These are phyloP conservation scores for Nannospalax galili DNA, from an alignment of 2,113 vertebrate species.

Conservation along the genomic window DNA sequence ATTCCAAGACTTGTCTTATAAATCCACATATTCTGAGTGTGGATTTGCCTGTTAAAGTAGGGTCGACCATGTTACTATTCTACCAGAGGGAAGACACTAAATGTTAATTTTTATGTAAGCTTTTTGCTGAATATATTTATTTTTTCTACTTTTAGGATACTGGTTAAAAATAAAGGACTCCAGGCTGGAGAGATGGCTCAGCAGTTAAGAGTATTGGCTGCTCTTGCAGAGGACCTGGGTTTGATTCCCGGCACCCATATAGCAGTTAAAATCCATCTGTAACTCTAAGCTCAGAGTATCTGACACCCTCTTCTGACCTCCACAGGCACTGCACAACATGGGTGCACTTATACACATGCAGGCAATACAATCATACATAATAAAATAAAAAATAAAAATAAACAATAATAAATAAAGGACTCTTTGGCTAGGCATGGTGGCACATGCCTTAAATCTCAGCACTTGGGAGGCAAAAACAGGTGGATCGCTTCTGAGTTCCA, in stretches of 20 bases:
- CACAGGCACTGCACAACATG: too few relatives aligned
- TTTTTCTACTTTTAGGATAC: constrained; percentile 14
- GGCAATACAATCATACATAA: background rate
- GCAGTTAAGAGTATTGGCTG: background rate
- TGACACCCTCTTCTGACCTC: too few relatives aligned
- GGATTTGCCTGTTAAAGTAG: constrained; percentile 41
- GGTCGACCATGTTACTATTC: background rate
- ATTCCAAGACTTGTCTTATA: constrained; percentile 37
- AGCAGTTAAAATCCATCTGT: too few relatives aligned
- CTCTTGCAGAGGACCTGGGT: background rate
- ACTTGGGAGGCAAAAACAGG: too few relatives aligned
- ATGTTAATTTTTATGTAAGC: constrained; percentile 42
- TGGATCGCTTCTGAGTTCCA: too few relatives aligned
- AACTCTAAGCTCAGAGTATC: too few relatives aligned
- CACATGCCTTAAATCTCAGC: too few relatives aligned
- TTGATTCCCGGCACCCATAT: too few relatives aligned
- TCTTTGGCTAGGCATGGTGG: too few relatives aligned
- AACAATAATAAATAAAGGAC: too few relatives aligned
- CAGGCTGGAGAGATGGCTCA: background rate
- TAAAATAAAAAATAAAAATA: too few relatives aligned
- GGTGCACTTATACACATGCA: too few relatives aligned
- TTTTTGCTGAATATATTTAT: background rate
- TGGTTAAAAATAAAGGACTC: background rate
- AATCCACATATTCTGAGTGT: constrained; percentile 41
- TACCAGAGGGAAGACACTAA: constrained; percentile 9